phyloP scores from a whole-genome alignment of 2,888 invertebrate genomes.

The Peribatodes rhomboidaria region DNA sequence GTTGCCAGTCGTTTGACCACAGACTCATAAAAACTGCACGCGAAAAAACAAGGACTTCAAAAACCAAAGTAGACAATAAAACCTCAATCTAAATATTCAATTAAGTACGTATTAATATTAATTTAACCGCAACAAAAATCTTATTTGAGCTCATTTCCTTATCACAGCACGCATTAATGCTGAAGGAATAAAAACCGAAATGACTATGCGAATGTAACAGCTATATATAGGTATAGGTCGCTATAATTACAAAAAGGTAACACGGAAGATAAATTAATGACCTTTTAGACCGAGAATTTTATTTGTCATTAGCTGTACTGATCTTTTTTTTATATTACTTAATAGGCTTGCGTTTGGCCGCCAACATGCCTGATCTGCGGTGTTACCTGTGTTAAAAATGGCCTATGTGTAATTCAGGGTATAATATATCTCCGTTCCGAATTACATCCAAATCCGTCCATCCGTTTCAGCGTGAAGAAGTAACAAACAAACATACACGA shows the following conservation, averaged over 20 bases:
- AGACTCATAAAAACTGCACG: not conserved
- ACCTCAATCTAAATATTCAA: not conserved
- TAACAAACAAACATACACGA: too few relatives aligned
- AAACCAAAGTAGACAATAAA: not conserved
- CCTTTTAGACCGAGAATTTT: constrained; percentile 17
- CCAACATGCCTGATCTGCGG: too few relatives aligned
- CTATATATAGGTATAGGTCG: not conserved
- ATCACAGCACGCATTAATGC: constrained; percentile 1
- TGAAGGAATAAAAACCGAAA: constrained; percentile 18
- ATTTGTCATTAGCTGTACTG: constrained; percentile 14
- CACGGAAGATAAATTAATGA: constrained; percentile 25
- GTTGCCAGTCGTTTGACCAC: too few relatives aligned
- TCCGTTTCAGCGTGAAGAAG: too few relatives aligned
- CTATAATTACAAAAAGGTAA: constrained; percentile 17
- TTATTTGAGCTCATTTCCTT: constrained; percentile 14
- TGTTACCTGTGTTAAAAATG: too few relatives aligned
- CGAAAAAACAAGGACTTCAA: not conserved
- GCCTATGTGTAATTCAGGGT: too few relatives aligned
- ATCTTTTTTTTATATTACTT: too few relatives aligned
- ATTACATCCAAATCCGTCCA: too few relatives aligned
- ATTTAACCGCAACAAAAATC: not conserved
- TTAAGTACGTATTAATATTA: constrained; percentile 3
- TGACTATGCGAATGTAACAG: constrained; percentile 21
- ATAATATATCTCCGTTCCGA: too few relatives aligned
- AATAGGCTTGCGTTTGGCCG: too few relatives aligned